A percentile compares a stretch with the other conserved stretches of the same genome.
Conservation (phyloP, 2,113 vertebrate genomes). For the Pseudopipra pipra region DNA sequence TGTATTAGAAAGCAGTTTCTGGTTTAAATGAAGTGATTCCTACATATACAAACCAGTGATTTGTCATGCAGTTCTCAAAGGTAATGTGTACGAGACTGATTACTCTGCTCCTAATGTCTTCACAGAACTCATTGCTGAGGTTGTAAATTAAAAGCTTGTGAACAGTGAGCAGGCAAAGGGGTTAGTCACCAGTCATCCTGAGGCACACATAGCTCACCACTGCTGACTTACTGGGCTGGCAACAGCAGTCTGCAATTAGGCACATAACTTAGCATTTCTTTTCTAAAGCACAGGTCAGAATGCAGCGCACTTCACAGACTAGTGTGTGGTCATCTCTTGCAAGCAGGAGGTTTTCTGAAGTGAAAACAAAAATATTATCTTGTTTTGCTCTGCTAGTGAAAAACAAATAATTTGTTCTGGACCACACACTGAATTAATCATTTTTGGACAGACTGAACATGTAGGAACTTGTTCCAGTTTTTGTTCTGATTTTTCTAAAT, state of each 20-base stretch:
- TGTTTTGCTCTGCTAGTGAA: not conserved
- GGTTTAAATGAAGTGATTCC: not conserved
- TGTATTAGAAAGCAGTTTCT: not conserved
- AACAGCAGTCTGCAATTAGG: not conserved
- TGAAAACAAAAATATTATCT: not conserved
- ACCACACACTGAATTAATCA: slow-evolving; percentile 39
- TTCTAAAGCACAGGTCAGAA: not conserved
- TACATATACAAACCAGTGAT: not conserved
- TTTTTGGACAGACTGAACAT: not conserved
- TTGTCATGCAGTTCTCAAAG: not conserved
- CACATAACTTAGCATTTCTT: not conserved
- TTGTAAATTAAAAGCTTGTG: slow-evolving; percentile 24
- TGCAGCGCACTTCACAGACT: not conserved
- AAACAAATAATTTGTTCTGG: slow-evolving; percentile 28
- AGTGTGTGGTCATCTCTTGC: slow-evolving; percentile 5
- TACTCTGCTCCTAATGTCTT: not conserved
- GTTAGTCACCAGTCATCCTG: not conserved
- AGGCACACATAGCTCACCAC: not conserved
- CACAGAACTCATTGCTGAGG: not conserved
- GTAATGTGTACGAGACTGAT: not conserved
- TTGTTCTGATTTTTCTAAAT: not conserved
- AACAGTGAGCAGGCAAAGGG: not conserved
- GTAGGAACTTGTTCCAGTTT: not conserved
- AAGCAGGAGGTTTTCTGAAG: slow-evolving; percentile 6
- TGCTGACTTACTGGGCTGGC: not conserved